Evolutionary conservation across 2,113 vertebrate species (phyloP), one percentile per base, ranked within the genome.

Genomic region (Sinocyclocheilus grahami): DNA sequence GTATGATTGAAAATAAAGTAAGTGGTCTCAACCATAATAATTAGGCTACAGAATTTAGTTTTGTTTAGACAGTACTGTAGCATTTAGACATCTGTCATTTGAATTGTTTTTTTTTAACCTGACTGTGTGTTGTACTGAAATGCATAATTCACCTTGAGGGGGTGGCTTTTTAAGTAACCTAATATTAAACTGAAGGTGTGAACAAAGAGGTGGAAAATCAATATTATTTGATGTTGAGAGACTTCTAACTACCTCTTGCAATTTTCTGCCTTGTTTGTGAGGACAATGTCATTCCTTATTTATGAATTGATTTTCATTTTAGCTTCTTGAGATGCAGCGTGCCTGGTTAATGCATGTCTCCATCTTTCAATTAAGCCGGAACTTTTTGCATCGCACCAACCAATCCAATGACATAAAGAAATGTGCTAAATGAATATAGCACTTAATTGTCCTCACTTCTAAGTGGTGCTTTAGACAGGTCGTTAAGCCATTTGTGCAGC

Each of bases 241-340:
- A 90, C 88, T 91, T 88, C 81, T 90, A 87, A 88, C 85, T 89
- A 88, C 87, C 84, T 80, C 82, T 16, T 86, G 87, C 83, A 71
- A 87, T 89, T 86, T 86, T 87, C 75, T 82, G 82, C 86, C 72
- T 90, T 80, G 71, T 88, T 86, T 82, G 82, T 78, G 42, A 69
- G 83, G 89, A 88, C 89, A 90, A 86, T 90, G 84, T 90, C 90
- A 89, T 82, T 87, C 78, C 82, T 91, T 86, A 89, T 87, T 90
- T 90, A 89, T 87, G 84, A 84, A 91, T 91, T 88, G 89, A 90
- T 89, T 91, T 91, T 90, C 89, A 58, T 85, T 89, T 89, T 88
- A 83, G 77, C 69, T 86, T 85, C 82, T 82, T 51, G 69, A 87
- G 85, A 74, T 85, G 71, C 85, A 82, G 85, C 71, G 65, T 78